Conservation (phyloP, 1,140 invertebrate species). For the Atta colombica region DNA sequence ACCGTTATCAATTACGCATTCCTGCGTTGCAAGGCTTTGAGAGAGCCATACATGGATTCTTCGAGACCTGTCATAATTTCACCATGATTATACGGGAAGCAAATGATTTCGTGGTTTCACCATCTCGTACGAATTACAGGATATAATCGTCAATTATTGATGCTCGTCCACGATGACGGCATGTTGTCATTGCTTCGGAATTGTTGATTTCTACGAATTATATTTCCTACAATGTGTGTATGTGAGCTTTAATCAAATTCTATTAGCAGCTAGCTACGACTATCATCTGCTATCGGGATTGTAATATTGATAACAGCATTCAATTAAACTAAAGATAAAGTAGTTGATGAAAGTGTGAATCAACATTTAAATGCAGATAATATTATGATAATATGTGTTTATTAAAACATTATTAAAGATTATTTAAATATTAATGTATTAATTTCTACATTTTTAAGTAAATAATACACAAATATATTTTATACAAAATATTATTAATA, state of each 20-base stretch:
- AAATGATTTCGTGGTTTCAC: conserved; percentile 57
- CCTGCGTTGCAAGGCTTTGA: conserved; percentile 46
- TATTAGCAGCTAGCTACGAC: conserved; percentile 19
- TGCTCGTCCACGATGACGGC: not conserved
- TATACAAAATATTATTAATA: not conserved
- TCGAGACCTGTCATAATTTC: conserved; percentile 33
- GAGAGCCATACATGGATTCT: conserved; percentile 27
- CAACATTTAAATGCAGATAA: not conserved
- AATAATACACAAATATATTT: not conserved
- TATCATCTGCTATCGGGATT: conserved; percentile 19
- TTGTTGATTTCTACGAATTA: conserved; percentile 34
- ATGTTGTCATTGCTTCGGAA: conserved; percentile 16
- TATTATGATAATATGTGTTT: not conserved
- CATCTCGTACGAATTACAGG: conserved; percentile 36
- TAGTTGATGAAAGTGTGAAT: not conserved
- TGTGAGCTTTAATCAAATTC: conserved; percentile 43
- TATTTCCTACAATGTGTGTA: not conserved
- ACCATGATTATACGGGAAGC: conserved; percentile 46
- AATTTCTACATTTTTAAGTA: not conserved
- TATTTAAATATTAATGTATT: not conserved
- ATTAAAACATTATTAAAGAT: not conserved
- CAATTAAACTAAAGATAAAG: conserved; percentile 22
- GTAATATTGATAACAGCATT: conserved; percentile 46
- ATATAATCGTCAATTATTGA: conserved; percentile 53
- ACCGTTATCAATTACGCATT: conserved; percentile 70